A percentile compares a stretch with the other conserved stretches of the same genome.
Evolutionary conservation across 2,888 invertebrate genomes (phyloP).

Genomic region (Smittia sp.): DNA sequence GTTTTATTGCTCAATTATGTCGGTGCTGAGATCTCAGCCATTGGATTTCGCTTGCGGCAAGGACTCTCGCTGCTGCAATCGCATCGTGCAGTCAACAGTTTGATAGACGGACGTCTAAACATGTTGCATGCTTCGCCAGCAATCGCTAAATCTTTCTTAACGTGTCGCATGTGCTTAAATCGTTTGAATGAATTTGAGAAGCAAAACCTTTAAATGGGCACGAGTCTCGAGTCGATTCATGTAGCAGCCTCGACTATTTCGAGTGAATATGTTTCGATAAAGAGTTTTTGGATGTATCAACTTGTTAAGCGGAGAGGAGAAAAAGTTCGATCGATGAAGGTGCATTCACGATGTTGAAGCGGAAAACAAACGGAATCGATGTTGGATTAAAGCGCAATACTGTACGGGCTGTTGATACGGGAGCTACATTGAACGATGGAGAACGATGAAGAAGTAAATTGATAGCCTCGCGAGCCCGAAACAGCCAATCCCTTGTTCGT

Average conservation of each 20-base stretch:
- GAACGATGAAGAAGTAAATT: conserved; percentile 16
- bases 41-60: neutral
- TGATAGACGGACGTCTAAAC: neutral
- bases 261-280: neutral
- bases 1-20: conserved; percentile 12
- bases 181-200: neutral
- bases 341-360: conserved; percentile 9
- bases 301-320: conserved; percentile 14
- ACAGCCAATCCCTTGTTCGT: neutral
- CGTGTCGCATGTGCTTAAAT: neutral
- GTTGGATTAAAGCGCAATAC: conserved; percentile 9
- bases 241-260: neutral
- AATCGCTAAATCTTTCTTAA: neutral
- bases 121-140: neutral
- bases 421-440: conserved; percentile 14
- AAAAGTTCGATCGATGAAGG: neutral
- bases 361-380: neutral
- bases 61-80: neutral
- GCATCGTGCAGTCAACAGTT: neutral
- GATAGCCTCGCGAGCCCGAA: neutral
- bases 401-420: neutral
- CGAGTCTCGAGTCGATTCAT: neutral
- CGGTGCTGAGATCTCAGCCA: neutral
- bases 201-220: conserved; percentile 9
- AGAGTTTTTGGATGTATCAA: conserved; percentile 6